Conservation (phyloP, 2,888 invertebrate genomes). For the Choreutis nemorana region DNA sequence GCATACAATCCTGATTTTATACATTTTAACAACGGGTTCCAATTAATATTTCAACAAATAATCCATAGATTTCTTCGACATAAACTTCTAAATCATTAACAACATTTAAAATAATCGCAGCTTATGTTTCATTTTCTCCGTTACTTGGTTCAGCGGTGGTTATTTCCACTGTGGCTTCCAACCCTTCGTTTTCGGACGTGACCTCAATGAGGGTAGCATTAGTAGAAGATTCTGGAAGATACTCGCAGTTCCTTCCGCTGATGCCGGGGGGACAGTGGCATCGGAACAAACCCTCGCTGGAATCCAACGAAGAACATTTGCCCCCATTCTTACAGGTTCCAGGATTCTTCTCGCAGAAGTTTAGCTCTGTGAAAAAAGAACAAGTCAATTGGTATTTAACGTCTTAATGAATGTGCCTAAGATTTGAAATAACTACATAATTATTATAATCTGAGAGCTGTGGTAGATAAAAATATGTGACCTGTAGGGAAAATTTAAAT, state of each 20-base stretch:
- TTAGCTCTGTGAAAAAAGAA: conserved; percentile 71
- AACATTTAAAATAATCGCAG: no score
- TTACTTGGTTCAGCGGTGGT: conserved; percentile 19
- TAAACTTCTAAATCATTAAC: no score
- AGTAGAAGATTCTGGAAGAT: conserved; percentile 32
- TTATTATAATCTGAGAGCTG: no score
- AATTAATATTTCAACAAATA: no score
- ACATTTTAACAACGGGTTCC: no score
- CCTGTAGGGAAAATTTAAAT: no score
- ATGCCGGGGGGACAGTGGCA: conserved; percentile 80
- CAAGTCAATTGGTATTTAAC: no score
- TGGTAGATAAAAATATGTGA: no score
- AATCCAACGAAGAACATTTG: conserved; percentile 79
- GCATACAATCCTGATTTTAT: no score
- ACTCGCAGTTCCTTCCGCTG: conserved; percentile 80
- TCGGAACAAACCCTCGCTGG: conserved; percentile 78
- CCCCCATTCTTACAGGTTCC: conserved; percentile 81
- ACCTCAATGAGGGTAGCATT: conserved; percentile 14
- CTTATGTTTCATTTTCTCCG: conserved; percentile 43
- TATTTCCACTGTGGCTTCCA: conserved; percentile 12
- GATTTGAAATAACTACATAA: no score
- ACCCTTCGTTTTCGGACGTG: conserved; percentile 7
- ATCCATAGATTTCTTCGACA: no score
- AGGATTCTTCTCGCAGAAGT: conserved; percentile 82
- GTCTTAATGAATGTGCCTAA: no score